Evolutionary conservation across 2,797 vertebrate genomes (phyloP), one percentile per base, ranked within the genome.

Genomic region (Neoniphon sammara): DNA sequence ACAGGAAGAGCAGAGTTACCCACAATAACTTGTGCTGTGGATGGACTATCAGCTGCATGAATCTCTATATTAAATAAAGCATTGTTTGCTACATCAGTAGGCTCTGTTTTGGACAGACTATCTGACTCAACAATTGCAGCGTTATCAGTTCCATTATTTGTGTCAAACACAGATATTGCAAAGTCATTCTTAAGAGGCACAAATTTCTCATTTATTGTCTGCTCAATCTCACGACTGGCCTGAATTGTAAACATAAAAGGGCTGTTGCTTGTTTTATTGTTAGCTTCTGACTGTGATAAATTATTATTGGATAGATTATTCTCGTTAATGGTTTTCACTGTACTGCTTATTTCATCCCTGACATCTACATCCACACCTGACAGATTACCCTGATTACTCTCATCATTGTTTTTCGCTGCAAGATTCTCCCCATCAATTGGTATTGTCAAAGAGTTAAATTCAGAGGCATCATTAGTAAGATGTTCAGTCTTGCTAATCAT

Each of bases 51-150:
- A 61, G 54, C 68, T 44, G 23, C 7, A 15, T 34, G 66, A 66
- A 5, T 46, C 25, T 56, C 49, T 10, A 11, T 31, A 55, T 80
- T 64, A 69, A 53, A 62, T 58, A 60, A 30, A 57, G 62, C 20
- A n/a, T 18, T 60, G 25, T 73, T 75, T 44, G 57, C 47, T 54
- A 63, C 36, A 78, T 70, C 61, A 64, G 80, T 71, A 44, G 66
- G 4, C 15, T 70, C 64, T 18, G 62, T 70, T 81, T 70, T 68
- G 56, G 63, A 8, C n/a, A 12, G n/a, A 73, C 39, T 56, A 5
- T 66, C 46, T 71, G 70, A 68, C 21, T 62, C 36, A 21, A 50
- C 36, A 53, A 77, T 61, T 56, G 65, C 59, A 25, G 18, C 9
- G 1, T 36, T 62, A 49, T 36, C 62, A 60, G 47, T 65, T 42